These are phyloP conservation scores for Epinotia brunnichana DNA, from an alignment of 2,888 invertebrate species.

Conservation along the genomic window DNA sequence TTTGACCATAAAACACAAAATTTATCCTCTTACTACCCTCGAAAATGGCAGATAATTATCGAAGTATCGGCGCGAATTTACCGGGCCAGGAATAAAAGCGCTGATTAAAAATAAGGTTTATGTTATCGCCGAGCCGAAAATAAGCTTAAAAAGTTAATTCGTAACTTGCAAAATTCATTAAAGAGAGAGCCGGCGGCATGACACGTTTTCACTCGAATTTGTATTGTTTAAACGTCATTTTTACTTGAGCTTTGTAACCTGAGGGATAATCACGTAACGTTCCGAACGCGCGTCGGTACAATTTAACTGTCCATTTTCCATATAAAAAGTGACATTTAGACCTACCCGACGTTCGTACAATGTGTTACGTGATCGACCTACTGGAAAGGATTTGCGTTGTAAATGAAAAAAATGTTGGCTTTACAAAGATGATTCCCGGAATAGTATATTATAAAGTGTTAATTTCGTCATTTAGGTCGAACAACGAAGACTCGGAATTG, in stretches of 20 bases:
- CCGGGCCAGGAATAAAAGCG: neutral
- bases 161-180: slow-evolving; percentile 11
- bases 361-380: too few relatives aligned
- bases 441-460: too few relatives aligned
- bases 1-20: neutral
- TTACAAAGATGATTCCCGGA: too few relatives aligned
- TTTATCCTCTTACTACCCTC: neutral
- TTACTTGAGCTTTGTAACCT: neutral
- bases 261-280: too few relatives aligned
- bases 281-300: too few relatives aligned
- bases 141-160: slow-evolving; percentile 11
- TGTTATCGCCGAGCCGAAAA: slow-evolving; percentile 10
- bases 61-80: slow-evolving; percentile 10
- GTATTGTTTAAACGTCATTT: neutral
- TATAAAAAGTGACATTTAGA: too few relatives aligned
- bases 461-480: too few relatives aligned
- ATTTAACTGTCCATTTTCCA: too few relatives aligned
- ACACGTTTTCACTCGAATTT: slow-evolving; percentile 3
- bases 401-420: too few relatives aligned
- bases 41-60: slow-evolving; percentile 20
- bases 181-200: slow-evolving; percentile 3
- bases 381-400: too few relatives aligned
- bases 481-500: too few relatives aligned
- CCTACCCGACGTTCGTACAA: too few relatives aligned
- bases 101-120: slow-evolving; percentile 20